phyloP scores from a whole-genome alignment of 2,888 invertebrate species.

The Ischnura elegans region DNA sequence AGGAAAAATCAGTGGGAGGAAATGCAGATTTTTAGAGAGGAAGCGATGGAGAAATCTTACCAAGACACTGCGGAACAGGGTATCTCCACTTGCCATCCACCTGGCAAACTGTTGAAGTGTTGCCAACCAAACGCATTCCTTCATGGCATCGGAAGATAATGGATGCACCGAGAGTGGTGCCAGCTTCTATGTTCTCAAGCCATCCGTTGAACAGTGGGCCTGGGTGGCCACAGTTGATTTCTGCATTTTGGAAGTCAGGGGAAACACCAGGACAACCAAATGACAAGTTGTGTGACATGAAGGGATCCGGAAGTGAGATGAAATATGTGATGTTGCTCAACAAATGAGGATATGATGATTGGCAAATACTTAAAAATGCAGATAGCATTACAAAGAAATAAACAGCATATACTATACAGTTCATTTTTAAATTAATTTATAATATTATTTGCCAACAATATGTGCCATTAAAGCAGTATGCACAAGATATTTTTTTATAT shows the following conservation, averaged over 20 bases:
- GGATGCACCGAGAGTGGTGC: slow-evolving; percentile 94
- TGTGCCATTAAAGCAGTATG: neutral
- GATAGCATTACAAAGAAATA: neutral
- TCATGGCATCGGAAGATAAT: slow-evolving; percentile 96
- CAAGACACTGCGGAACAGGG: slow-evolving; percentile 93
- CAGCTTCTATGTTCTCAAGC: slow-evolving; percentile 93
- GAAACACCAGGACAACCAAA: slow-evolving; percentile 51
- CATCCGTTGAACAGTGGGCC: slow-evolving; percentile 97
- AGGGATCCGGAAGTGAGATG: neutral
- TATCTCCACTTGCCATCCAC: slow-evolving; percentile 97
- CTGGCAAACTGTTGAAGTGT: slow-evolving; percentile 94
- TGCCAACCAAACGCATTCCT: slow-evolving; percentile 93
- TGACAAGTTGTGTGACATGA: slow-evolving; percentile 51
- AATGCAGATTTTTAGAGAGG: slow-evolving; percentile 59
- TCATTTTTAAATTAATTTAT: neutral
- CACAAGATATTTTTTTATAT: neutral
- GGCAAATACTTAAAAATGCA: neutral
- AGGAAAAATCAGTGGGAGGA: neutral
- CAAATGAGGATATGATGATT: slow-evolving; percentile 30
- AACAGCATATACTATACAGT: neutral
- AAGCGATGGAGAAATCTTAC: slow-evolving; percentile 78
- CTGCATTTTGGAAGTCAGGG: slow-evolving; percentile 79
- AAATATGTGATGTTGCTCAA: slow-evolving; percentile 15
- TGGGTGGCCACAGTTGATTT: slow-evolving; percentile 98
- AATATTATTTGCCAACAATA: neutral